Evolutionary conservation across 2,888 invertebrate genomes (phyloP).

Genomic region (Perithous albicinctus): DNA sequence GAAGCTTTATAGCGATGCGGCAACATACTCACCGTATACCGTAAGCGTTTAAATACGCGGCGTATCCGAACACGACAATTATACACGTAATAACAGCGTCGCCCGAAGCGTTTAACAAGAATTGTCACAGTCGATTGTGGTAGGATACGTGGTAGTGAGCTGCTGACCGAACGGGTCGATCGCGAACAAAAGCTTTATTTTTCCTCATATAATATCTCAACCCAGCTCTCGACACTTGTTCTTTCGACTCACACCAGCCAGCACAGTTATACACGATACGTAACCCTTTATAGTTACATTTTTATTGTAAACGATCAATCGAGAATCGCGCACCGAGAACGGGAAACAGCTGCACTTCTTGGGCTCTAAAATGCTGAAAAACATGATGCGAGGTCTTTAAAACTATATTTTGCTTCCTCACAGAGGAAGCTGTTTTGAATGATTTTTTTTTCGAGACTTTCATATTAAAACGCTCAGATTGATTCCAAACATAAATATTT

Average conservation of each 20-base stretch:
- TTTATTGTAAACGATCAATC: slow-evolving; percentile 46
- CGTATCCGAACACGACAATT: slow-evolving; percentile 40
- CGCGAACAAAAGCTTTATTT: slow-evolving; percentile 26
- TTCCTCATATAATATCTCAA: slow-evolving; percentile 27
- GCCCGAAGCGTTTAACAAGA: slow-evolving; percentile 6
- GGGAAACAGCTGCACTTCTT: background rate
- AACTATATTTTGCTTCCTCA: background rate
- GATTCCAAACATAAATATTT: no score
- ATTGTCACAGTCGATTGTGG: slow-evolving; percentile 18
- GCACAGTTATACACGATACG: background rate
- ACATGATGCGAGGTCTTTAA: background rate
- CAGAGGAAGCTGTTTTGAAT: no score
- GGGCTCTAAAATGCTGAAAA: slow-evolving; percentile 3
- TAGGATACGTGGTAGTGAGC: background rate
- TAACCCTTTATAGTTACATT: slow-evolving; percentile 27
- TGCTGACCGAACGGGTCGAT: slow-evolving; percentile 38
- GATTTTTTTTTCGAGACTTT: no score
- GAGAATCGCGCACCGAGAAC: background rate
- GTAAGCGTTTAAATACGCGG: slow-evolving; percentile 6
- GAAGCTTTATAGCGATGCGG: background rate
- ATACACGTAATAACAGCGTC: slow-evolving; percentile 41
- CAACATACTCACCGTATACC: background rate
- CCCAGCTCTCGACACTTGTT: slow-evolving; percentile 3
- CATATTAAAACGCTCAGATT: no score
- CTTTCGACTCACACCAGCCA: slow-evolving; percentile 9